Evolutionary conservation across 2,113 vertebrate species (phyloP).

Genomic region (Raja brachyura): DNA sequence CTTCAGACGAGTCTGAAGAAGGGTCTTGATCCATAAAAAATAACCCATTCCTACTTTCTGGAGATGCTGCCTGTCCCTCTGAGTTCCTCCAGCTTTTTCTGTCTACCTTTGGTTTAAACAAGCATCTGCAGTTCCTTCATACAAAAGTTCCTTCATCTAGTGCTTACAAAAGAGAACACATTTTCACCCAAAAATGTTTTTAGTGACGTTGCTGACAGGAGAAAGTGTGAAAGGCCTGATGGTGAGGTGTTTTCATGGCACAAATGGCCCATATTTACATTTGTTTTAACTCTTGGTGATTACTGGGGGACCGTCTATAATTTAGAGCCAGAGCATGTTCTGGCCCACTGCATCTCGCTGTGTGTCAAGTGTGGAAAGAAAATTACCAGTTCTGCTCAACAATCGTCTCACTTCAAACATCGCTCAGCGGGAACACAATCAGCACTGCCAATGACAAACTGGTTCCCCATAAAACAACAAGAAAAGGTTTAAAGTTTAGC

Average conservation of each 20-base stretch:
- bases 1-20: no score
- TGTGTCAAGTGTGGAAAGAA: background rate
- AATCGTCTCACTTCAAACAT: conserved; percentile 16
- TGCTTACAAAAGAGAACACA: no score
- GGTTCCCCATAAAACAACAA: conserved; percentile 6
- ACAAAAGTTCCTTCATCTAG: no score
- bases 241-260: background rate
- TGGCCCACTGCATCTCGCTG: background rate
- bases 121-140: no score
- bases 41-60: no score
- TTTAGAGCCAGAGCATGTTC: background rate
- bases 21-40: no score
- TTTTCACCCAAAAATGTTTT: background rate
- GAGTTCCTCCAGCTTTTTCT: no score
- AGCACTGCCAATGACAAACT: background rate
- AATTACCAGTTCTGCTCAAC: background rate
- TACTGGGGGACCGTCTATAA: background rate
- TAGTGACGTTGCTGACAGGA: background rate
- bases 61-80: no score
- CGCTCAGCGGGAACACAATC: conserved; percentile 2
- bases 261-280: background rate
- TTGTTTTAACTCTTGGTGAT: background rate
- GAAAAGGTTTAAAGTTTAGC: conserved; percentile 28
- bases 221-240: background rate
- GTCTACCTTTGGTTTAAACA: no score